These are phyloP conservation scores for Bradysia coprophila DNA, from an alignment of 1,140 invertebrate species.

Conservation along the genomic window DNA sequence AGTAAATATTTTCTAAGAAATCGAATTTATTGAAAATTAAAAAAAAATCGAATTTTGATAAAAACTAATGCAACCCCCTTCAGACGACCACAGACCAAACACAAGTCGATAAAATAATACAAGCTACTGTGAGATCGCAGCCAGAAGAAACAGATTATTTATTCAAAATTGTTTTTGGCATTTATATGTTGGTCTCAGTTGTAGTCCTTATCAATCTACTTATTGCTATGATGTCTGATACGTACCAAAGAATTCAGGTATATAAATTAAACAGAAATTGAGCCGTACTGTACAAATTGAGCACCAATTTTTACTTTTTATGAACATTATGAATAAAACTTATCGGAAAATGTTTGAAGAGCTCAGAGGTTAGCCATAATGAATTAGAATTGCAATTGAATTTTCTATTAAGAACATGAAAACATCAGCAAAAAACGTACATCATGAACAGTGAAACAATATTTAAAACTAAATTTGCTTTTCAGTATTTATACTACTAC, in stretches of 20 bases:
- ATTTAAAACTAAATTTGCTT: too few species aligned
- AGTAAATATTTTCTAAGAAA: too few species aligned
- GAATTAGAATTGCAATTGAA: neutral
- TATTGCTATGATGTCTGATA: constrained; percentile 99
- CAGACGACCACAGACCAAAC: constrained; percentile 76
- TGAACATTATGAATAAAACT: too few species aligned
- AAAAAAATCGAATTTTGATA: too few species aligned
- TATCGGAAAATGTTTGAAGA: constrained; percentile 7
- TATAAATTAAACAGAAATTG: too few species aligned
- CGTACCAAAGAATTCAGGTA: constrained; percentile 95
- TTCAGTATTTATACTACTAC: too few species aligned
- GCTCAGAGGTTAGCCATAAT: neutral
- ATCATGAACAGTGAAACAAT: too few species aligned
- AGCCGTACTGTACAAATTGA: too few species aligned
- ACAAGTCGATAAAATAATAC: constrained; percentile 28
- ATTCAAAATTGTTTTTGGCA: constrained; percentile 67
- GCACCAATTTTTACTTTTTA: too few species aligned
- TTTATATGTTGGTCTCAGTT: constrained; percentile 97
- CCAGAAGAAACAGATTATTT: constrained; percentile 56
- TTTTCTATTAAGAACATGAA: neutral
- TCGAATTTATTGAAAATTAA: too few species aligned
- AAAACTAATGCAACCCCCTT: too few species aligned
- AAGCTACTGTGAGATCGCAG: constrained; percentile 33
- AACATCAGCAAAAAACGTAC: too few species aligned
- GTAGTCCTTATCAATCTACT: constrained; percentile 97